phyloP scores from a whole-genome alignment of 2,888 invertebrate genomes.

The Epicampocera succincta region DNA sequence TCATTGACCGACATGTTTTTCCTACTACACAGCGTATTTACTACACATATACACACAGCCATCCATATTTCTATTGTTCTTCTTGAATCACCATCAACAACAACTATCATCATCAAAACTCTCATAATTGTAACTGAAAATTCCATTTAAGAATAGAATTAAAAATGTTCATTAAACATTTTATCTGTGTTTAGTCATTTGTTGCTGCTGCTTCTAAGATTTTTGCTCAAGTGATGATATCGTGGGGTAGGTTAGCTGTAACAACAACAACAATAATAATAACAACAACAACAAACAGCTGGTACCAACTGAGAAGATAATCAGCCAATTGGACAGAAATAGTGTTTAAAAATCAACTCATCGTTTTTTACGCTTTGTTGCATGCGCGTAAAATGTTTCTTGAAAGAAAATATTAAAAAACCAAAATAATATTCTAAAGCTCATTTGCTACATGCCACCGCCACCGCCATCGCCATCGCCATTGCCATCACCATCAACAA shows the following conservation, averaged over 20 bases:
- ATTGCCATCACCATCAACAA: not conserved
- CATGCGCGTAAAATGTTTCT: slow-evolving; percentile 56
- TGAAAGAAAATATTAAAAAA: slow-evolving; percentile 12
- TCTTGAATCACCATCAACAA: slow-evolving; percentile 31
- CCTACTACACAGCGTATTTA: too few relatives aligned
- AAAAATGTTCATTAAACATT: slow-evolving; percentile 56
- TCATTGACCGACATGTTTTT: slow-evolving; percentile 44
- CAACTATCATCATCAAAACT: slow-evolving; percentile 25
- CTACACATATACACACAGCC: too few relatives aligned
- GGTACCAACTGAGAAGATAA: slow-evolving; percentile 40
- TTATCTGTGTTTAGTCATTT: slow-evolving; percentile 46
- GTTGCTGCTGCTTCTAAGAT: slow-evolving; percentile 24
- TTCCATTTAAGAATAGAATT: slow-evolving; percentile 58
- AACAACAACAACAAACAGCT: slow-evolving; percentile 26
- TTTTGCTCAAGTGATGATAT: slow-evolving; percentile 33
- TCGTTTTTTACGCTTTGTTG: slow-evolving; percentile 67
- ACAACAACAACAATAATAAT: not conserved
- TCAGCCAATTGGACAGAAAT: slow-evolving; percentile 63
- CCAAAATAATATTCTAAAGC: slow-evolving; percentile 31
- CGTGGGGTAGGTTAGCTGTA: slow-evolving; percentile 59
- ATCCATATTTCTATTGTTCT: slow-evolving; percentile 33
- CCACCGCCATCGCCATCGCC: not conserved
- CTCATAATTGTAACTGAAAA: slow-evolving; percentile 64
- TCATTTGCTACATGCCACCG: slow-evolving; percentile 45
- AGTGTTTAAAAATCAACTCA: slow-evolving; percentile 57